These are phyloP conservation scores for Phylloscopus trochiloides DNA, from an alignment of 2,113 vertebrate genomes.

Conservation along the genomic window DNA sequence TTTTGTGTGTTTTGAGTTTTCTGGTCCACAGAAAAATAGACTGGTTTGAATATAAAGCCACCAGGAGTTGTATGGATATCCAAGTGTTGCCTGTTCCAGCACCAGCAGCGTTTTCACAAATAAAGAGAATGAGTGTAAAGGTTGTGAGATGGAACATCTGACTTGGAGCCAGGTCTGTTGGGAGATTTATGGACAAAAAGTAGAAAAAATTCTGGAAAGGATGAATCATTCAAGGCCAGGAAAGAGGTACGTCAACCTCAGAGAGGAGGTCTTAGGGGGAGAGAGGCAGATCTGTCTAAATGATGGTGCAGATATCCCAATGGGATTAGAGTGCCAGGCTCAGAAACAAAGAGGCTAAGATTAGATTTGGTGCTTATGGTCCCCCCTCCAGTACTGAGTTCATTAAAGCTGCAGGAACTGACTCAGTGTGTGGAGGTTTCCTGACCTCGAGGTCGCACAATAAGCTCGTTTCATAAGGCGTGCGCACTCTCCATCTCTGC, in stretches of 20 bases:
- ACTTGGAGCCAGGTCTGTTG: background rate
- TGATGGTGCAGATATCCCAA: background rate
- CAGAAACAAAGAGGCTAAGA: background rate
- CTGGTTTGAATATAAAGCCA: background rate
- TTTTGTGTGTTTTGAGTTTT: background rate
- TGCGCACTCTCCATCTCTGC: background rate
- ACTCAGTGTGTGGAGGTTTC: background rate
- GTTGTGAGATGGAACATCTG: background rate
- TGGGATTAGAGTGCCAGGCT: background rate
- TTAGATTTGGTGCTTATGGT: background rate
- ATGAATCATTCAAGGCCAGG: background rate
- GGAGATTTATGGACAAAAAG: background rate
- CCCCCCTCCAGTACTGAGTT: background rate
- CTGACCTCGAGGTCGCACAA: background rate
- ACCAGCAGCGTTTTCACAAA: background rate
- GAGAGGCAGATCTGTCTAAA: background rate
- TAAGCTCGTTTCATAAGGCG: conserved; percentile 1
- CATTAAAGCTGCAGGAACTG: conserved; percentile 6
- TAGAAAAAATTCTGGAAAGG: background rate
- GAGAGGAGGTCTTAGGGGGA: background rate
- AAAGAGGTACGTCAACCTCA: background rate
- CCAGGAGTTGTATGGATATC: background rate
- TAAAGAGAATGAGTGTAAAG: background rate
- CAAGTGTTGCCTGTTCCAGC: background rate
- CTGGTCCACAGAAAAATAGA: background rate